These are phyloP conservation scores for Aldabrachelys gigantea DNA, from an alignment of 2,113 vertebrate genomes.

Conservation along the genomic window DNA sequence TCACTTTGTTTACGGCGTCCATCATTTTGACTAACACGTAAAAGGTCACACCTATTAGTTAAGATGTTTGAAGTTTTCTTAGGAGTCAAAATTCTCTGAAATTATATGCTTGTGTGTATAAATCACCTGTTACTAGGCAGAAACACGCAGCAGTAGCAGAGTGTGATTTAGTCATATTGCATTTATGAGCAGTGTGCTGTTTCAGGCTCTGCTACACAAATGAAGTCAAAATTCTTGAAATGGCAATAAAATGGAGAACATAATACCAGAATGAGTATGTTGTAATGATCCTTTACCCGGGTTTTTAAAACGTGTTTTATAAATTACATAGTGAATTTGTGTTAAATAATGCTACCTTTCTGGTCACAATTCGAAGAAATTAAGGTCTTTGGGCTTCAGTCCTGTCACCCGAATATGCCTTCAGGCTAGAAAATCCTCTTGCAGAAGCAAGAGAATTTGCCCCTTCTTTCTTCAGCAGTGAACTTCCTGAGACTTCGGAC, in stretches of 20 bases:
- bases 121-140: slow-evolving; percentile 9
- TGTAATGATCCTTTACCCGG: neutral
- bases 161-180: neutral
- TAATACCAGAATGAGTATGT: neutral
- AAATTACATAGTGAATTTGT: neutral
- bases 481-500: fast-evolving
- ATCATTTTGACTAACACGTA: slow-evolving; percentile 6
- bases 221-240: slow-evolving; percentile 22
- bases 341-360: neutral
- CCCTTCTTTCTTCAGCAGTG: neutral
- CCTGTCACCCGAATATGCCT: neutral
- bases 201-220: neutral
- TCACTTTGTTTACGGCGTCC: slow-evolving; percentile 17
- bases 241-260: slow-evolving; percentile 1
- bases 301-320: neutral
- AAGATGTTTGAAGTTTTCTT: slow-evolving; percentile 11
- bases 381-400: neutral
- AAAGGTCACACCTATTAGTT: slow-evolving; percentile 24
- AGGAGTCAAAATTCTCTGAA: neutral
- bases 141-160: neutral
- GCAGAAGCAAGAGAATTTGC: neutral
- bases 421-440: neutral
- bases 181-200: neutral
- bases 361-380: neutral
- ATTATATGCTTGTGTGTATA: slow-evolving; percentile 20